Base-by-base conservation (phyloP, 2,797 vertebrate genomes). In the Siniperca undulata region DNA sequence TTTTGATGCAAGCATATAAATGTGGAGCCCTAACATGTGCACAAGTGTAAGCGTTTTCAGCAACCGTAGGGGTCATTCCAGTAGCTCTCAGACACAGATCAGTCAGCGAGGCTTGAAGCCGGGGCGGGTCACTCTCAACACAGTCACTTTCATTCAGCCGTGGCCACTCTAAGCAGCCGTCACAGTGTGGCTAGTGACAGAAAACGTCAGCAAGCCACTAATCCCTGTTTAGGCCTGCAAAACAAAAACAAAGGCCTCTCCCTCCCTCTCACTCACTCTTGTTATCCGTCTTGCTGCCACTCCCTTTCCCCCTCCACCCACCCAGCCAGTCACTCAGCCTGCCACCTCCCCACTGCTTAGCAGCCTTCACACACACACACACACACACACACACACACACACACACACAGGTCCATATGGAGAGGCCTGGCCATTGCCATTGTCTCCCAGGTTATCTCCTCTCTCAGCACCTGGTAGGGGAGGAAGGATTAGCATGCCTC, bases 401-500 rank as follows among this genome's bases (percentile, higher is more conserved):
- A 81, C 86, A 77, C 78, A 83, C 68, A 8, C 11, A 48, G 67
- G 55, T 77, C 85, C 93, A 91, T 89, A 87, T 91, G 91, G 88
- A 86, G 86, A 78, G 70, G 82, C 75, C 82, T 78, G 79, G 64
- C 66, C 13, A 24, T 80, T 81, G 70, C 80, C 83, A 90, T 91
- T 94, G 92, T 93, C 87, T 93, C 81, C 67, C 82, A 90, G 89
- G 91, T 94, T 87, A 91, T 93, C 94, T 91, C 85, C 79, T 92
- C 92, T 93, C 88, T 95, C 93, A 92, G 91, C 94, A 95, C 92
- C 93, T 93, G 82, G 91, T 86, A 84, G 90, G 90, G 90, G 88
- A 91, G 88, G 71, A 50, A 44, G 91, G 92, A 95, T 95, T 95
- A 94, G 77, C 46, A 40, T 14, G 69, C 81, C 91, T 91, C 80